These are phyloP conservation scores for Rhinella marina DNA, from an alignment of 2,797 vertebrate species.

Conservation along the genomic window DNA sequence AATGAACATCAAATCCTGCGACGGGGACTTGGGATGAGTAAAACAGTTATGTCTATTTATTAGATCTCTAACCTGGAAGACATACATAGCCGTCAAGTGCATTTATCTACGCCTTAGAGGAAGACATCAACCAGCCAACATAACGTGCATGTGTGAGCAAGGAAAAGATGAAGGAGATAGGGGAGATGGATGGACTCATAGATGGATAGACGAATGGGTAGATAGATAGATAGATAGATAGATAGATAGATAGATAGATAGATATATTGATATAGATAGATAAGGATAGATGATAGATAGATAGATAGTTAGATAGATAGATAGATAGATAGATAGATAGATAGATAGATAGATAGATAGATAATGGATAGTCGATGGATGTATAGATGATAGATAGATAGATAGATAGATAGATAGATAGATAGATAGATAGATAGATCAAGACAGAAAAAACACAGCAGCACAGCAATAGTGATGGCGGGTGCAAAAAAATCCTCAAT, in stretches of 20 bases:
- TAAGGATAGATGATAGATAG: background rate
- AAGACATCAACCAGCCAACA: background rate
- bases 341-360: too few relatives aligned
- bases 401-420: too few relatives aligned
- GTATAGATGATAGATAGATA: too few relatives aligned
- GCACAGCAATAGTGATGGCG: too few relatives aligned
- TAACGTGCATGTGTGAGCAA: background rate
- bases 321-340: too few relatives aligned
- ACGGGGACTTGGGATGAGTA: constrained; percentile 2
- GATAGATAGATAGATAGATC: too few relatives aligned
- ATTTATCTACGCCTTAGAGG: constrained; percentile 16
- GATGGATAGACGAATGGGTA: background rate
- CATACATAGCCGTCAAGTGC: background rate
- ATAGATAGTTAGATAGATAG: too few relatives aligned
- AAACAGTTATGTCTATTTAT: constrained; percentile 44
- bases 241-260: background rate
- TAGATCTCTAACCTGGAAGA: constrained; percentile 7
- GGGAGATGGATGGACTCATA: background rate
- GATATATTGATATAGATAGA: background rate
- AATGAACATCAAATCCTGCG: constrained; percentile 38
- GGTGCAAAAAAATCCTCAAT: too few relatives aligned
- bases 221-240: constrained; percentile 7
- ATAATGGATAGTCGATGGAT: too few relatives aligned
- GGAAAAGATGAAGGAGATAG: background rate
- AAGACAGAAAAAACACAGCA: too few relatives aligned